Evolutionary conservation across 2,113 vertebrate genomes (phyloP), one percentile per base, ranked within the genome.

Genomic region (Pomatostomus ruficeps): DNA sequence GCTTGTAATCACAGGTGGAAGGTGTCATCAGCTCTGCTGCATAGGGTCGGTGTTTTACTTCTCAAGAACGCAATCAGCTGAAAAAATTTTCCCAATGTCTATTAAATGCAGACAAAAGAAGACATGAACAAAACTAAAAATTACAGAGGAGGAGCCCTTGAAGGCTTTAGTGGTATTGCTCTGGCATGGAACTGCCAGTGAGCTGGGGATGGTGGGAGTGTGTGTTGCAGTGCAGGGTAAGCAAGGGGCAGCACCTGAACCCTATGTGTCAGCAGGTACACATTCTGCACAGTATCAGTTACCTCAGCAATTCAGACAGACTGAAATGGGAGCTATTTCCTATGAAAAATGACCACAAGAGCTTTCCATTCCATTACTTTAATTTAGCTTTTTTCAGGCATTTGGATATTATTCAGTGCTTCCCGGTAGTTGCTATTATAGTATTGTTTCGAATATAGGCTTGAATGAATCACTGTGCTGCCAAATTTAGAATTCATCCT

Each of bases 401-500:
- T 77, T 77, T 85, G 68, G 61, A 61, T 68, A 35, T 81, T 86
- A 57, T 91, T 80, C 76, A 86, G 61, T 40, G n/a, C 33, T 84
- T 92, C 76, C 70, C 1, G 0, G 63, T 95, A 91, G 59, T 68
- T 93, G 76, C 76, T 57, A 65, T 84, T 84, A 35, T 33, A 71
- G 57, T 29, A 61, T 54, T 68, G 31, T 75, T 93, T 89, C 2
- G 0, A 61, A 84, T n/a, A 59, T 68, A 66, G 46, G 24, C 26
- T 59, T 0, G 0, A 2, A 3, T 86, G 84, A 93, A n/a, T 89
- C 45, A 72, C 54, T 23, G 18, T 57, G 14, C 31, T 89, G 57
- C 73, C 77, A 78, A 54, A 63, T 72, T 72, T 57, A 89, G 80
- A 91, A 86, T 67, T 91, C 51, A 54, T 48, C 61, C 59, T 87